Evolutionary conservation across 2,113 vertebrate genomes (phyloP).

Genomic region (Prinia subflava): DNA sequence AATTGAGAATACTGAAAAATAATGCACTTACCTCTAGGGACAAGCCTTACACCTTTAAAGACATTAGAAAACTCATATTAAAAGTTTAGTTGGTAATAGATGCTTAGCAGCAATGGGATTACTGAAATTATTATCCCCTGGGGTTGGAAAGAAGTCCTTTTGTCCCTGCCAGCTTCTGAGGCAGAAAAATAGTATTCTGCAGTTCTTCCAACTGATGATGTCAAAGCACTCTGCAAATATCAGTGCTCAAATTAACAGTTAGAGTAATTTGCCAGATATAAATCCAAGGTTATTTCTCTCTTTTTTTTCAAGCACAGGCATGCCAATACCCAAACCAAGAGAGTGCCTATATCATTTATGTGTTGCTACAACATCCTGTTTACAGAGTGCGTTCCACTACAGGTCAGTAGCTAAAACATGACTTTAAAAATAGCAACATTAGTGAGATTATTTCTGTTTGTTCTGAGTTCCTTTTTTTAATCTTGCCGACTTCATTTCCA

Average conservation of each 20-base stretch:
- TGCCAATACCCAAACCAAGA: neutral
- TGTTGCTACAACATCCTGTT: neutral
- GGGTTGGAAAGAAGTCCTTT: neutral
- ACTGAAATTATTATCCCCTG: neutral
- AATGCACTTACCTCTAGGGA: neutral
- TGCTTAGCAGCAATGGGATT: neutral
- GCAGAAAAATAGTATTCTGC: neutral
- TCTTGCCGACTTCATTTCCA: neutral
- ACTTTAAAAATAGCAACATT: neutral
- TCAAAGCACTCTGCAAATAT: slow-evolving; percentile 6
- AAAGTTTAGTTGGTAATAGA: neutral
- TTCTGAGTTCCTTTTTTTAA: neutral
- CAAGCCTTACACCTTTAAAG: neutral
- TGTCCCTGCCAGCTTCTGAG: neutral
- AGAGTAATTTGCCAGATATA: neutral
- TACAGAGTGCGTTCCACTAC: neutral
- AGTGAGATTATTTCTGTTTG: neutral
- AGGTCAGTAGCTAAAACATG: neutral
- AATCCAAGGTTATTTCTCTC: slow-evolving; percentile 2
- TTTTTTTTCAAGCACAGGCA: neutral
- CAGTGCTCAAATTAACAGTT: slow-evolving; percentile 3
- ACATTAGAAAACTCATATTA: neutral
- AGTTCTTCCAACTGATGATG: slow-evolving; percentile 3
- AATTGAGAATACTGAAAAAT: neutral
- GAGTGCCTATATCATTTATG: neutral